Evolutionary conservation across 1,140 invertebrate genomes (phyloP).

Genomic region (Hydropsyche tenuis): DNA sequence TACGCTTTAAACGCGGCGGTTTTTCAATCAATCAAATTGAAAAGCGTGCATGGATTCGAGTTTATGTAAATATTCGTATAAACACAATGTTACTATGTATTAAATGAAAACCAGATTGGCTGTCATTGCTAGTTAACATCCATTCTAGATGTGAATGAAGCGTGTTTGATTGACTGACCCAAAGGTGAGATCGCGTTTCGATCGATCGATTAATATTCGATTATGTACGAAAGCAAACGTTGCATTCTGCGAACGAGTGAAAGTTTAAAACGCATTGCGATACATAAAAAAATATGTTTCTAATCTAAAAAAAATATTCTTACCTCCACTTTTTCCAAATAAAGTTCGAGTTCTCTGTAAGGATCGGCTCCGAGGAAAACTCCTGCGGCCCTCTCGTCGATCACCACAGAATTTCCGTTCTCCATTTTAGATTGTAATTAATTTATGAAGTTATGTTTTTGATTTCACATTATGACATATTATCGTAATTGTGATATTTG

Average conservation of each 20-base stretch:
- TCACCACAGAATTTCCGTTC: slow-evolving; percentile 40
- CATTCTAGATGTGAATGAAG: slow-evolving; percentile 17
- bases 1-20: too few relatives aligned
- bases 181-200: slow-evolving; percentile 6
- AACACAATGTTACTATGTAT: too few relatives aligned
- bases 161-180: slow-evolving; percentile 25
- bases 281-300: neutral
- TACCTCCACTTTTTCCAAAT: slow-evolving; percentile 58
- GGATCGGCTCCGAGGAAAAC: slow-evolving; percentile 54
- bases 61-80: too few relatives aligned
- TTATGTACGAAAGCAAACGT: neutral
- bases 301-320: slow-evolving; percentile 41
- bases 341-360: slow-evolving; percentile 57
- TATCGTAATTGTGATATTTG: slow-evolving; percentile 1
- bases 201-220: slow-evolving; percentile 13
- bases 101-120: slow-evolving; percentile 22
- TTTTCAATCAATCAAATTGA: too few relatives aligned
- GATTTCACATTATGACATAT: slow-evolving; percentile 2
- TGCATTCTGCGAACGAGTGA: slow-evolving; percentile 8
- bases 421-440: slow-evolving; percentile 36
- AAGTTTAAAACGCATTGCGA: slow-evolving; percentile 19
- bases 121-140: slow-evolving; percentile 30
- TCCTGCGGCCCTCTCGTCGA: slow-evolving; percentile 52
- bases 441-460: neutral
- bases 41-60: too few relatives aligned